Base-by-base conservation (phyloP, 2,888 invertebrate genomes). In the Drosophila recens region DNA sequence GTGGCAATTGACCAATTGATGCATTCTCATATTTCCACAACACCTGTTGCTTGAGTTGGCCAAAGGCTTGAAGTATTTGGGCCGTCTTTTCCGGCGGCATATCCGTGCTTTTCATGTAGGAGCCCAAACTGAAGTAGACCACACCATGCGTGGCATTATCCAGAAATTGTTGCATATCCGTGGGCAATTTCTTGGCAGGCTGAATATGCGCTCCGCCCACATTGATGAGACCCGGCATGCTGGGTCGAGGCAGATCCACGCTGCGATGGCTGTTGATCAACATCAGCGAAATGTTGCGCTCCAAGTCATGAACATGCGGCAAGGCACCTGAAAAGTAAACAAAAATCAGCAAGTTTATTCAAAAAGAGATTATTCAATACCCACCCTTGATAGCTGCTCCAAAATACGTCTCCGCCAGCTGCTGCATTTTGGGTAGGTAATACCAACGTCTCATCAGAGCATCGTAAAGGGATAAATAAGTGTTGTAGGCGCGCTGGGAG, bases 21-120 rank as follows among this genome's bases (percentile, higher is more conserved):
- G 89, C 91, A 30, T 92, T 93, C 75, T 94, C 94, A 89, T 93
- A 94, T 79, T 94, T 94, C 94, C 94, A 94, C 3, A 94, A 71
- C n/a, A 94, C 93, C 51, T 91, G 91, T 72, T 94, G 93, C 64
- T 93, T 93, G 0, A 94, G 79, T 67, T 91, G 84, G 4, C 92
- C 83, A 70, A 94, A 94, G 1, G 93, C 93, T 6, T 92, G 90
- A 0, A 94, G 74, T 6, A 94, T 87, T 15, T 91, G 80, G 4
- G 89, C 72, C 0, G 92, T 82, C 64, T 91, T 92, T 23, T 93
- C 91, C 4, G 90, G 75, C 6, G 93, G 93, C 91, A 94, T 90
- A 52, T 93, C 91, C 1, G 90, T 90, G 57, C 93, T 92, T 67
- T 93, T 91, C 74, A 93, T 83, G 36, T 93, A 92, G 1, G 94